Percentiles rank a stretch among this genome's conserved stretches.
These are phyloP conservation scores for Labeo rohita DNA, from an alignment of 2,113 vertebrate genomes.

Conservation along the genomic window DNA sequence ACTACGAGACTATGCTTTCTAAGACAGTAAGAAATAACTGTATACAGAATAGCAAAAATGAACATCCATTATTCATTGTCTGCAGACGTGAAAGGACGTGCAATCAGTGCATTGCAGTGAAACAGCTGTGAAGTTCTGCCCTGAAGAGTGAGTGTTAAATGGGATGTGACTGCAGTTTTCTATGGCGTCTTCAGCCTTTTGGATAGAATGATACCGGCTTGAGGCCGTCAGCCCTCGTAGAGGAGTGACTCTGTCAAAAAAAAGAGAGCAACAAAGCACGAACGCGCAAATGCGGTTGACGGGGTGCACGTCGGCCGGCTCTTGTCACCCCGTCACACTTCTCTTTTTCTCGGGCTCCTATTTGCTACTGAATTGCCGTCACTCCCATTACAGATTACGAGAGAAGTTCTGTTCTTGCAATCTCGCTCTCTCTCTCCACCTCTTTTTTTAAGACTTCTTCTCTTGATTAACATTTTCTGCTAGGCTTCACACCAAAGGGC, in stretches of 20 bases:
- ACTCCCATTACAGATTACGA: constrained; percentile 63
- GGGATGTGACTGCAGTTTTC: constrained; percentile 68
- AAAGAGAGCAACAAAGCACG: constrained; percentile 67
- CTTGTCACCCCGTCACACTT: constrained; percentile 60
- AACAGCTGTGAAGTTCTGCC: constrained; percentile 24
- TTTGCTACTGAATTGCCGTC: constrained; percentile 24
- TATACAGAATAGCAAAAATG: background rate
- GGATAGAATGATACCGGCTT: constrained; percentile 16
- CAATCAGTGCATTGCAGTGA: constrained; percentile 12
- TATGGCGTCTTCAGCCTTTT: constrained; percentile 43
- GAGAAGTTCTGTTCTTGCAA: constrained; percentile 70
- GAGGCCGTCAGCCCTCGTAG: constrained; percentile 18
- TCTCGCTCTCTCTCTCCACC: constrained; percentile 51
- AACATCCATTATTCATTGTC: constrained; percentile 50
- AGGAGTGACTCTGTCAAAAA: constrained; percentile 68
- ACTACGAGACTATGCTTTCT: background rate
- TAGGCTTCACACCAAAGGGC: constrained; percentile 79
- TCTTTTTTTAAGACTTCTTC: constrained; percentile 62
- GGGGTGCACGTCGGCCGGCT: constrained; percentile 62
- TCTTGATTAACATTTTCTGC: constrained; percentile 85
- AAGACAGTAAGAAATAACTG: background rate
- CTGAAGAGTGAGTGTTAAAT: constrained; percentile 66
- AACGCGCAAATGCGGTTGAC: constrained; percentile 59
- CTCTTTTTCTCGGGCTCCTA: constrained; percentile 61
- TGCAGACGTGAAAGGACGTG: constrained; percentile 11